These are phyloP conservation scores for Pelmatolapia mariae DNA, from an alignment of 2,113 vertebrate genomes.

Conservation along the genomic window DNA sequence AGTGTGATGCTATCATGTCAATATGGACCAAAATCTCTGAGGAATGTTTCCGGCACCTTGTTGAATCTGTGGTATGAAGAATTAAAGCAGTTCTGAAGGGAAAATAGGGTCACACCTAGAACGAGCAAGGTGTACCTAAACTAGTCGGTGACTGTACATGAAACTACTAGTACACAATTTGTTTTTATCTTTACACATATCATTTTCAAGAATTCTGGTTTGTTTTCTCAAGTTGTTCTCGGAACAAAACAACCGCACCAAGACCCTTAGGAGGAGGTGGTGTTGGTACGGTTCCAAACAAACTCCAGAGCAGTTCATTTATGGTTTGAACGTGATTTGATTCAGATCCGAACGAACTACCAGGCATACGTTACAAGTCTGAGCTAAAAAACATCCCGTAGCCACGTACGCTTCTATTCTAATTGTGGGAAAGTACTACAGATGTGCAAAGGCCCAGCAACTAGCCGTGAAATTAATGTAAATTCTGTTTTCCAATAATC, in stretches of 20 bases:
- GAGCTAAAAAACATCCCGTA: background rate
- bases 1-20: background rate
- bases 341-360: background rate
- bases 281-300: background rate
- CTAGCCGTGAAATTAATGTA: background rate
- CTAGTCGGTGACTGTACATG: background rate
- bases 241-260: background rate
- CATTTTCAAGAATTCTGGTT: background rate
- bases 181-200: background rate
- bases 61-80: background rate
- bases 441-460: background rate
- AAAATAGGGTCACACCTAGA: background rate
- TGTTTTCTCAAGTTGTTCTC: background rate
- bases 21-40: background rate
- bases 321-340: background rate
- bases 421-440: background rate
- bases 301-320: background rate
- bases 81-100: background rate
- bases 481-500: background rate
- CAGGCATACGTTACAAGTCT: background rate
- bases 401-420: background rate
- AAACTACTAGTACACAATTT: no score
- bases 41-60: background rate
- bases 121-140: background rate
- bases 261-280: background rate